These are phyloP conservation scores for Ichneumon xanthorius DNA, from an alignment of 2,888 invertebrate genomes.

Conservation along the genomic window DNA sequence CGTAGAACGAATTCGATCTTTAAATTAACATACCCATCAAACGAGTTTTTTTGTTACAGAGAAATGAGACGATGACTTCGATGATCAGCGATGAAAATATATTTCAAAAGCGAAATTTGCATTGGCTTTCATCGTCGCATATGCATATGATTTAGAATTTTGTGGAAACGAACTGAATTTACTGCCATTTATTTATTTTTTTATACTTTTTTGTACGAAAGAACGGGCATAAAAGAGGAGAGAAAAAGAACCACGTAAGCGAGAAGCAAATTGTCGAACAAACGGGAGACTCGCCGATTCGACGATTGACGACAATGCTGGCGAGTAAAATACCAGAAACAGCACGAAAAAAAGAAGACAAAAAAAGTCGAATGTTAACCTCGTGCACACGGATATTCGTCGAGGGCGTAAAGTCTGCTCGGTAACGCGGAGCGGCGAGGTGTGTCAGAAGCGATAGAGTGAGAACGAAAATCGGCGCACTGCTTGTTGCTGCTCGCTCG, in stretches of 20 bases:
- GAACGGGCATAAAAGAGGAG: background rate
- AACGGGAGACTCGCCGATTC: slow-evolving; percentile 26
- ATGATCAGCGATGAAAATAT: background rate
- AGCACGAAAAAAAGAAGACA: background rate
- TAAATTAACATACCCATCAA: slow-evolving; percentile 41
- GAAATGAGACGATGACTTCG: background rate
- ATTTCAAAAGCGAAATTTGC: background rate
- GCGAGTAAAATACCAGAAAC: slow-evolving; percentile 56
- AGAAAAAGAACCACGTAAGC: background rate
- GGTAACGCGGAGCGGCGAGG: slow-evolving; percentile 24
- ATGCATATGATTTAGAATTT: background rate
- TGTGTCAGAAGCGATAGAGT: slow-evolving; percentile 17
- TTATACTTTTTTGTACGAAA: background rate
- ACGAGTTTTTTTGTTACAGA: background rate
- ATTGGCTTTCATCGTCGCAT: background rate
- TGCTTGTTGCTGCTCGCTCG: slow-evolving; percentile 57
- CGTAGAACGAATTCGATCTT: background rate
- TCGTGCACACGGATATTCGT: slow-evolving; percentile 49
- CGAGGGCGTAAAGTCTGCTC: slow-evolving; percentile 50
- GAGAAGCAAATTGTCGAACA: slow-evolving; percentile 44
- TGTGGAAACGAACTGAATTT: background rate
- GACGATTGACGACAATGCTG: slow-evolving; percentile 49
- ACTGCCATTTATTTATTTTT: background rate
- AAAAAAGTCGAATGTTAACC: slow-evolving; percentile 45
- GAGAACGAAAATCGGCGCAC: slow-evolving; percentile 48